phyloP scores from a whole-genome alignment of 2,888 invertebrate species.

The Candidula unifasciata region DNA sequence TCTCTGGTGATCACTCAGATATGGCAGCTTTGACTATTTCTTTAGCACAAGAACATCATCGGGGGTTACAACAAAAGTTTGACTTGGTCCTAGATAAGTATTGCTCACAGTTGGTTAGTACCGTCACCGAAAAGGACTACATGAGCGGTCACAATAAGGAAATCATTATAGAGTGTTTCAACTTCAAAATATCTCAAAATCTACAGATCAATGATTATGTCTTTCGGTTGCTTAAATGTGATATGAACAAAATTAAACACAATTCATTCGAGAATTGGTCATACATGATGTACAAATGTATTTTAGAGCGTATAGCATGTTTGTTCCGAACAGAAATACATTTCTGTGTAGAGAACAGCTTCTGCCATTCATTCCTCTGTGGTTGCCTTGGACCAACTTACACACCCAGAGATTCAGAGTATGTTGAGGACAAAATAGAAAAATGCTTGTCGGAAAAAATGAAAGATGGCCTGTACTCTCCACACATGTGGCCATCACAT shows the following conservation, averaged over 20 bases:
- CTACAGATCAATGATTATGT: conserved; percentile 44
- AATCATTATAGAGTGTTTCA: conserved; percentile 32
- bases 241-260: conserved; percentile 31
- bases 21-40: conserved; percentile 40
- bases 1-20: conserved; percentile 33
- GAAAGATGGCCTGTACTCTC: conserved; percentile 45
- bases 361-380: conserved; percentile 47
- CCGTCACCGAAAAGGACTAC: background rate
- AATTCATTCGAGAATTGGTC: conserved; percentile 25
- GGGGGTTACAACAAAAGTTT: conserved; percentile 42
- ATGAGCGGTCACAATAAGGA: conserved; percentile 1
- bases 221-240: conserved; percentile 24
- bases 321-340: conserved; percentile 43
- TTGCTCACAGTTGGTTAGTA: conserved; percentile 23
- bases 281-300: conserved; percentile 31
- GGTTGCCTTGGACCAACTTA: conserved; percentile 33
- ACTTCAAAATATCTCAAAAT: conserved; percentile 36
- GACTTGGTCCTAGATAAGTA: conserved; percentile 25
- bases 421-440: conserved; percentile 45
- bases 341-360: conserved; percentile 37
- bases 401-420: background rate
- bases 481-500: conserved; percentile 49
- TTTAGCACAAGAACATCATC: conserved; percentile 45
- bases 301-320: conserved; percentile 44
- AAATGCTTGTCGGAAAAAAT: conserved; percentile 50